Base-by-base conservation (phyloP, 1,140 invertebrate genomes). In the Hyles euphorbiae region DNA sequence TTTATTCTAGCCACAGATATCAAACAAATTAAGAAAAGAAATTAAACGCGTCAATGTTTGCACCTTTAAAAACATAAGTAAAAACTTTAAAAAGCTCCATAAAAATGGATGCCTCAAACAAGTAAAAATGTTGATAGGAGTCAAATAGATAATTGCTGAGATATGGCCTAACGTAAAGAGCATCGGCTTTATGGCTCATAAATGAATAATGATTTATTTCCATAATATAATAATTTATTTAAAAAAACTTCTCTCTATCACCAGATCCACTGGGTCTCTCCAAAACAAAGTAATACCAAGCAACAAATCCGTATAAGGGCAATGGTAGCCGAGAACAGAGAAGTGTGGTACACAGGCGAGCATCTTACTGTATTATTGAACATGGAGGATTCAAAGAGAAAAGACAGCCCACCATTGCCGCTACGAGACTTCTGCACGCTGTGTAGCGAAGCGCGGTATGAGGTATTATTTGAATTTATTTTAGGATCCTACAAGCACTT, bases 211-310 rank as follows among this genome's bases (percentile, higher is more conserved):
- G n/a, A n/a, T n/a, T n/a, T n/a, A n/a, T n/a, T n/a, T n/a, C n/a
- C n/a, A n/a, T 22, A 22, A 22, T 22, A 22, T 22, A 22, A 22
- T 22, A 22, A 22, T 22, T 22, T 50, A 6, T 48, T 55, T 10
- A n/a, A 46, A 11, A 22, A 22, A 0, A 22, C 22, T 22, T 33
- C 10, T 43, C 34, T 11, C 46, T 50, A 36, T 22, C 43, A 46
- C 43, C 57, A 88, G 85, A 70, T 88, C 9, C 83, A 88, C 44
- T 88, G 85, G 85, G 67, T 88, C 10, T 85, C 85, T 2, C 85
- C 85, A 33, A 83, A 78, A 52, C 70, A 74, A 56, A 76, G 66
- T 56, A 50, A 67, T 2, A 61, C 53, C 0, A 67, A 71, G 2
- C 70, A 78, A 43, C 61, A 51, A 12, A 72, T 88, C 2, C 72